Evolutionary conservation across 2,113 vertebrate species (phyloP).

Genomic region (Scomber scombrus): DNA sequence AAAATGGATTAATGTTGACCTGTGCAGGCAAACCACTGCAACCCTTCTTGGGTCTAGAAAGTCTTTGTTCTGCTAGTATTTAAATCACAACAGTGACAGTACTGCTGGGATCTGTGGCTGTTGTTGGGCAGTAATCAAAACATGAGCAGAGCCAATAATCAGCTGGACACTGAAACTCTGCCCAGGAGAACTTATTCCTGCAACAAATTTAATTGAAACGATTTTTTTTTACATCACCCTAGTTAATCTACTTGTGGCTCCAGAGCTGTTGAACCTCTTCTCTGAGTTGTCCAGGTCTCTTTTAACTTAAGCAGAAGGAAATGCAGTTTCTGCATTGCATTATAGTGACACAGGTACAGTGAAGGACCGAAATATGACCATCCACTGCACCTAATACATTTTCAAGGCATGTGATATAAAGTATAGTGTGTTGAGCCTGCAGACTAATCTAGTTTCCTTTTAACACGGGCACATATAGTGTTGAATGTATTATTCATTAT

Average conservation of each 20-base stretch:
- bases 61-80: constrained; percentile 27
- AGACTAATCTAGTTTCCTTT: constrained; percentile 43
- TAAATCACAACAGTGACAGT: constrained; percentile 8
- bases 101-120: not conserved
- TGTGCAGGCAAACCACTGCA: constrained; percentile 14
- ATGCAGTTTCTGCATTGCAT: not conserved
- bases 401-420: constrained; percentile 18
- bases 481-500: constrained; percentile 74
- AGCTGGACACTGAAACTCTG: not conserved
- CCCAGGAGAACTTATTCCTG: constrained; percentile 2
- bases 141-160: constrained; percentile 8
- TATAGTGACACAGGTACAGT: not conserved
- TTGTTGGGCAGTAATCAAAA: constrained; percentile 22
- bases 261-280: not conserved
- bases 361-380: constrained; percentile 17
- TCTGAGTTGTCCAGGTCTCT: not conserved
- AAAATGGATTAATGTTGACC: constrained; percentile 32
- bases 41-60: not conserved
- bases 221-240: not conserved
- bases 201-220: too few relatives aligned
- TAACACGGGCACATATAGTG: constrained; percentile 37
- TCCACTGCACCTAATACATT: constrained; percentile 17
- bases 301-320: not conserved
- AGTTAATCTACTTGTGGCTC: constrained; percentile 2
- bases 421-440: constrained; percentile 34